phyloP scores from a whole-genome alignment of 1,140 invertebrate genomes.

The Bilobella aurantiaca region DNA sequence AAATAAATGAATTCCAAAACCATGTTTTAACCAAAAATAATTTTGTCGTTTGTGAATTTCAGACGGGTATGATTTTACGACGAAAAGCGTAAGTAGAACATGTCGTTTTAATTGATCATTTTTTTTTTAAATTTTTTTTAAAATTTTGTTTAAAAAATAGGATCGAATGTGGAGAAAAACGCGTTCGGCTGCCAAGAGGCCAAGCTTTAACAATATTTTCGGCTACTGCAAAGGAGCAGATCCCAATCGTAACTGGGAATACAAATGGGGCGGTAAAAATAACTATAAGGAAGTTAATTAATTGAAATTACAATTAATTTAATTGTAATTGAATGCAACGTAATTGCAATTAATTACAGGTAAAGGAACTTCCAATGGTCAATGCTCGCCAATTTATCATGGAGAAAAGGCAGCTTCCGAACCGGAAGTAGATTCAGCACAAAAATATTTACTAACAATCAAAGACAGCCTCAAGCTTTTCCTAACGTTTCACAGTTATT shows the following conservation, averaged over 20 bases:
- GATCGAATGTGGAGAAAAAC: slow-evolving; percentile 47
- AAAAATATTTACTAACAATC: slow-evolving; percentile 50
- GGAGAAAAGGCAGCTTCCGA: slow-evolving; percentile 79
- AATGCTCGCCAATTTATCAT: slow-evolving; percentile 80
- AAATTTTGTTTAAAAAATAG: no score
- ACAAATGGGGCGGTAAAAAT: slow-evolving; percentile 67
- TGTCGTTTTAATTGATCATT: neutral
- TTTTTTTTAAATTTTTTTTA: neutral
- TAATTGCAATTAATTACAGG: no score
- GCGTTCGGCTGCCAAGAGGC: slow-evolving; percentile 35
- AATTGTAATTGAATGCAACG: no score
- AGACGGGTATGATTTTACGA: slow-evolving; percentile 30
- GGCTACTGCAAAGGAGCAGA: slow-evolving; percentile 59
- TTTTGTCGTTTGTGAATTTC: neutral
- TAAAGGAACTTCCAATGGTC: slow-evolving; percentile 67
- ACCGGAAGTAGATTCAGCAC: slow-evolving; percentile 69
- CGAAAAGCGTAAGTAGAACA: slow-evolving; percentile 9
- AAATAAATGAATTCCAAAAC: no score
- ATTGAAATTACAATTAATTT: no score
- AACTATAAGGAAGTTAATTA: no score
- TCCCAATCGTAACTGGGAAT: slow-evolving; percentile 68
- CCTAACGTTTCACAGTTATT: slow-evolving; percentile 77
- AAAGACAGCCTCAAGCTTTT: slow-evolving; percentile 56
- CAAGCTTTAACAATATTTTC: slow-evolving; percentile 32
- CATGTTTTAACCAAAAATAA: no score